Evolutionary conservation across 1,140 invertebrate genomes (phyloP).

Genomic region (Samia ricini): DNA sequence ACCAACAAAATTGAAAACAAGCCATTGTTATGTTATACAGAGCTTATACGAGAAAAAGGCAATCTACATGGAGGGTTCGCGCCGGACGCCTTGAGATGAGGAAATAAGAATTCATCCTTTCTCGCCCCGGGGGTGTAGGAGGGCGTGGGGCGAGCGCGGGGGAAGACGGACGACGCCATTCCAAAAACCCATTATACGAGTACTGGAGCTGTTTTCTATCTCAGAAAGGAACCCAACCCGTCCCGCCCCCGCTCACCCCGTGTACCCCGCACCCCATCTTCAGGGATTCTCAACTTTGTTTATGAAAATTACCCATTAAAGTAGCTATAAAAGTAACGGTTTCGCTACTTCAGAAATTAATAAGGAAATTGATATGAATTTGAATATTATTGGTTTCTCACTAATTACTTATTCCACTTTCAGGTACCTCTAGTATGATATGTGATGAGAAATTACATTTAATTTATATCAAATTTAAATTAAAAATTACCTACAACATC

Average conservation of each 20-base stretch:
- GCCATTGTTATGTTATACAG: constrained; percentile 74
- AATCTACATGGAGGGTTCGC: constrained; percentile 74
- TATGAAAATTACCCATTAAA: constrained; percentile 78
- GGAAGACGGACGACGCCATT: constrained; percentile 78
- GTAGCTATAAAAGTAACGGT: constrained; percentile 75
- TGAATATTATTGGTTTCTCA: constrained; percentile 44
- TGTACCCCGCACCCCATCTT: constrained; percentile 22
- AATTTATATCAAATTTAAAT: too few relatives aligned
- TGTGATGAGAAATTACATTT: too few relatives aligned
- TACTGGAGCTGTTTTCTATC: constrained; percentile 78
- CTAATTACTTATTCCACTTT: background rate
- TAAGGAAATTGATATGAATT: constrained; percentile 71
- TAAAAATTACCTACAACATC: too few relatives aligned
- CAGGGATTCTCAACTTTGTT: constrained; percentile 70
- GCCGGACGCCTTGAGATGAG: constrained; percentile 72
- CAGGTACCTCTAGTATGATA: too few relatives aligned
- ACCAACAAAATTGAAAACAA: constrained; percentile 74
- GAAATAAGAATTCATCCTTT: constrained; percentile 78
- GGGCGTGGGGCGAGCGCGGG: constrained; percentile 39
- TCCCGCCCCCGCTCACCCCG: constrained; percentile 22
- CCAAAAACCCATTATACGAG: constrained; percentile 77
- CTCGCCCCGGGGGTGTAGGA: constrained; percentile 44
- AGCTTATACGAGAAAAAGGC: constrained; percentile 70
- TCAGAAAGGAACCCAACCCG: constrained; percentile 62
- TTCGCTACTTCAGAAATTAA: constrained; percentile 73